Base-by-base conservation (phyloP, 2,888 invertebrate species). In the Trachelus stipa region DNA sequence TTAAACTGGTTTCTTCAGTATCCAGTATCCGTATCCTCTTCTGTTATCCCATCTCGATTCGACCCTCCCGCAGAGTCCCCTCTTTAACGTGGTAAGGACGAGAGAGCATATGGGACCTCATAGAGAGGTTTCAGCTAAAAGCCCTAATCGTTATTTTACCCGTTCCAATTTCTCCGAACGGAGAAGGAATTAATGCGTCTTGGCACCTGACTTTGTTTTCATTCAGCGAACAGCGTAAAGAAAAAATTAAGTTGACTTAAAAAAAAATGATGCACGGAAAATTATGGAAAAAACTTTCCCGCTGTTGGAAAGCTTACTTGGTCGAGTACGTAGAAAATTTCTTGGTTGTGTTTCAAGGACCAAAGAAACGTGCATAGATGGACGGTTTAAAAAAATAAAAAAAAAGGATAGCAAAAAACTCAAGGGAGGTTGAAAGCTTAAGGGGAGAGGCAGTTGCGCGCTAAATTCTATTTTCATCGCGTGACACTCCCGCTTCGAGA, bases 81-180 rank as follows among this genome's bases (percentile, higher is more conserved):
- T 35, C 74, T 73, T 15, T 71, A 56, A 33, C 31, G 71, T 34
- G 40, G 12, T 30, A 40, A 9, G 76, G 35, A 68, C 74, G 68
- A 78, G 69, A 34, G 40, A 73, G 68, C 75, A 79, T 34, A 75
- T 76, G 11, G 11, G 77, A 75, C 30, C 12, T n/a, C 31, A 31
- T 71, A 33, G 12, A 15, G 31, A n/a, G 71, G 80, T 83, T 81
- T 77, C 78, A 79, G 84, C 85, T 88, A 87, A 88, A 87, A 87
- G 86, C 85, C 83, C 86, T 87, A 88, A 88, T 87, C 86, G 83
- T 83, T 82, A 83, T 84, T 84, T 85, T 83, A 81, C 79, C 82
- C 40, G 40, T 56, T 82, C 80, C 83, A 6, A 9, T 81, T 83
- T 23, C 81, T 79, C 79, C 80, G 78, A 81, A 69, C 74, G 83